phyloP scores from a whole-genome alignment of 1,140 invertebrate species.

The Episyrphus balteatus region DNA sequence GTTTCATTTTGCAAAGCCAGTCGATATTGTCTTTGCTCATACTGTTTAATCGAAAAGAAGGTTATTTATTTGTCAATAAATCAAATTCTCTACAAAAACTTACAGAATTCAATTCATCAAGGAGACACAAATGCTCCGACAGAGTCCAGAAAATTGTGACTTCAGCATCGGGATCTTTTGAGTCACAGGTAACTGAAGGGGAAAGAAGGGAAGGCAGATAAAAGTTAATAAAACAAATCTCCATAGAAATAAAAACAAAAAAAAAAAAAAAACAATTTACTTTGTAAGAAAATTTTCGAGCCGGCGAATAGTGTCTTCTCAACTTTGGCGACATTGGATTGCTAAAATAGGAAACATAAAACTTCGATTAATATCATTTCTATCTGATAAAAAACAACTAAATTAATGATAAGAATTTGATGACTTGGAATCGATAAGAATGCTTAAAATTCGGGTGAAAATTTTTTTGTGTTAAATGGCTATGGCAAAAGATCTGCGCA shows the following conservation, averaged over 20 bases:
- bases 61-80: no score
- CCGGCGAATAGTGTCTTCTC: conserved; percentile 35
- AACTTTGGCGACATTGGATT: background rate
- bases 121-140: conserved; percentile 10
- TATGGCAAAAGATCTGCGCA: no score
- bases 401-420: no score
- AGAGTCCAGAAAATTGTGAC: conserved; percentile 14
- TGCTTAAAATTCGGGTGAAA: no score
- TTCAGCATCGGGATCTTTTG: conserved; percentile 3
- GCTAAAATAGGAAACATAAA: background rate
- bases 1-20: background rate
- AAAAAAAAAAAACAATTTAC: conserved; percentile 19
- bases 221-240: background rate
- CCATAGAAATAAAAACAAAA: no score
- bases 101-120: conserved; percentile 7
- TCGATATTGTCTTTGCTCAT: background rate
- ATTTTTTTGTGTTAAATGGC: no score
- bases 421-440: no score
- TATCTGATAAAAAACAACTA: no score
- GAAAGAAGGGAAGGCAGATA: background rate
- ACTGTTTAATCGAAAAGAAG: conserved; percentile 8
- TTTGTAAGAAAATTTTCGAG: conserved; percentile 33
- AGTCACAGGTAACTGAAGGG: conserved; percentile 14
- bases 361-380: no score
- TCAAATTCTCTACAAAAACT: background rate